These are phyloP conservation scores for Ceramica pisi DNA, from an alignment of 2,888 invertebrate species.

Conservation along the genomic window DNA sequence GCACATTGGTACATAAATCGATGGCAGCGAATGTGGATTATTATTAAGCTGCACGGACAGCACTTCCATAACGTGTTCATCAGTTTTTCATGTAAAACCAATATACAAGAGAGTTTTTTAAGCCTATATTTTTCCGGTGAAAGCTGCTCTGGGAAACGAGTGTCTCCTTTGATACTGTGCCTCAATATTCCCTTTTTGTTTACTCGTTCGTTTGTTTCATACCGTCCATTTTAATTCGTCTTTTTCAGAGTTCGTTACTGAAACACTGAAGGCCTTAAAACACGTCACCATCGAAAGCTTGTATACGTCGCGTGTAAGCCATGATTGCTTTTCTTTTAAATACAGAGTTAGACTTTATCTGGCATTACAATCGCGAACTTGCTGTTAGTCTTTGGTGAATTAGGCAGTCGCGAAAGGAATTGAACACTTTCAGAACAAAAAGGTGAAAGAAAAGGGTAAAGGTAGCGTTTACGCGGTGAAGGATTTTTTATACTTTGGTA, in stretches of 20 bases:
- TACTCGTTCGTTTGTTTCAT: background rate
- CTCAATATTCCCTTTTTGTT: constrained; percentile 17
- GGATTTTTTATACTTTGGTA: constrained; percentile 7
- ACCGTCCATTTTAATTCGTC: constrained; percentile 9
- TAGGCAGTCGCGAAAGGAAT: constrained; percentile 44
- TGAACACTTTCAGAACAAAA: constrained; percentile 43
- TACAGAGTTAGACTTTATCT: constrained; percentile 49
- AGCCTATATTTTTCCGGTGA: constrained; percentile 18
- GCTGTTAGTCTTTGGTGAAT: constrained; percentile 48
- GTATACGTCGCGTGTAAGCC: constrained; percentile 60
- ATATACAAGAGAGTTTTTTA: constrained; percentile 6
- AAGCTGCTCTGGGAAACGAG: constrained; percentile 5
- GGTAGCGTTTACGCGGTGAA: constrained; percentile 4
- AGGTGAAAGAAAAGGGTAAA: constrained; percentile 18
- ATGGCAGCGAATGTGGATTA: background rate
- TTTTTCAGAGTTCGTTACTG: constrained; percentile 17
- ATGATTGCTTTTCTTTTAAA: constrained; percentile 62
- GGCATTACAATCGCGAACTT: constrained; percentile 47
- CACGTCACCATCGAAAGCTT: constrained; percentile 38
- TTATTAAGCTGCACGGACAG: background rate
- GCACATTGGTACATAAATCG: background rate
- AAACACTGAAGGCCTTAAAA: constrained; percentile 19
- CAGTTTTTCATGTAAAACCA: background rate
- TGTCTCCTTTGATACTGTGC: constrained; percentile 22
- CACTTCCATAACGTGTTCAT: background rate